Base-by-base conservation (phyloP, 1,140 invertebrate genomes). In the Gyrodactylus bullatarudis region DNA sequence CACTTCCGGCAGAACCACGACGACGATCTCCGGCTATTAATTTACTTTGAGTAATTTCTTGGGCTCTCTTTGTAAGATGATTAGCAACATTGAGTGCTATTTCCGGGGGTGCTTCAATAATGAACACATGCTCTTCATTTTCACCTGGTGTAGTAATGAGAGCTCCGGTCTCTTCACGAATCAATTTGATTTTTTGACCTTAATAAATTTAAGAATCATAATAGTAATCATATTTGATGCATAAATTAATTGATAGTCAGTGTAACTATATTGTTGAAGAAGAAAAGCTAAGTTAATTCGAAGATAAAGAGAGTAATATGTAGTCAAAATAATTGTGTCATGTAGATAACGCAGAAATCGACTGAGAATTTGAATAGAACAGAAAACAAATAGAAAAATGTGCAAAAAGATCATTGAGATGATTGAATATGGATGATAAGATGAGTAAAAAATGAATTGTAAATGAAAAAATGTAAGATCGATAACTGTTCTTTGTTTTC, bases 81-180 rank as follows among this genome's bases (percentile, higher is more conserved):
- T 71, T 21, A 71, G 70, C 70, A 21, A 71, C 70, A 26, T 71
- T 21, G 2, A 71, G 24, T 1, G 70, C 70, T 23, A 24, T 71
- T 71, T 24, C 24, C 21, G 70, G 70, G 1, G 70, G 70, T 1
- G 70, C 70, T n/a, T 71, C 70, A 26, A 71, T 71, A 2, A 71
- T 71, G n/a, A 71, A 71, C 1, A 71, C 70, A n/a, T 71, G 70
- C 21, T 71, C 70, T 71, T 71, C 70, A 23, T 71, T 21, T 71
- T 71, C 70, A 71, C 70, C 70, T 23, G 70, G 70, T 20, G 70
- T 71, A 23, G 70, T 71, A 26, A 71, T 71, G 20, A 71, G 24
- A 20, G 70, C 70, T 23, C 70, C 70, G 26, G 70, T 71, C 24
- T 71, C 24, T 26, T 71, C 70, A 26, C 70, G 70, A 71, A 71